Evolutionary conservation across 2,888 invertebrate species (phyloP).

Genomic region (Stenichneumon culpator): DNA sequence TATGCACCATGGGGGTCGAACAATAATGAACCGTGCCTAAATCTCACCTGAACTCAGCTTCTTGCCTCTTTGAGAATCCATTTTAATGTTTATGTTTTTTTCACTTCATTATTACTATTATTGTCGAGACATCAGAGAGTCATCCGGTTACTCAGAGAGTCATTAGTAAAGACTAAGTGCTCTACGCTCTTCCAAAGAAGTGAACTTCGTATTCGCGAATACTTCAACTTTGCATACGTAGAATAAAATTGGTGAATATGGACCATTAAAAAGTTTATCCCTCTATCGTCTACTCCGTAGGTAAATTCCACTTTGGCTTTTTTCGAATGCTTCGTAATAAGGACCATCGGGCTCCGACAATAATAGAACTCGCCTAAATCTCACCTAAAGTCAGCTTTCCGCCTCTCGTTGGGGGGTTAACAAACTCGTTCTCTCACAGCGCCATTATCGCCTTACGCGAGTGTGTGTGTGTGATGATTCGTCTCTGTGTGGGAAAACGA

Average conservation of each 20-base stretch:
- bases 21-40: too few relatives aligned
- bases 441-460: neutral
- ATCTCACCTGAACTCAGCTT: too few relatives aligned
- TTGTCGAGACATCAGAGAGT: too few relatives aligned
- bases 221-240: too few relatives aligned
- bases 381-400: neutral
- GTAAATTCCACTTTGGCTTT: neutral
- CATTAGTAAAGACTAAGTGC: too few relatives aligned
- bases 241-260: neutral
- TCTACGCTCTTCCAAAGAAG: constrained; percentile 13
- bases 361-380: neutral
- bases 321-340: neutral
- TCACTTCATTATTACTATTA: too few relatives aligned
- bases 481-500: neutral
- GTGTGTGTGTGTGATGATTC: neutral
- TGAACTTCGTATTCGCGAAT: neutral
- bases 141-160: too few relatives aligned
- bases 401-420: constrained; percentile 3
- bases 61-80: too few relatives aligned
- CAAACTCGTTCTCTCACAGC: neutral
- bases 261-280: neutral
- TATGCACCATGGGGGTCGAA: too few relatives aligned
- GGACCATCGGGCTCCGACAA: neutral
- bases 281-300: too few relatives aligned
- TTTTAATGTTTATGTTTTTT: too few relatives aligned